Evolutionary conservation across 2,797 vertebrate genomes (phyloP), one percentile per base, ranked within the genome.

Genomic region (Vespertilio murinus): DNA sequence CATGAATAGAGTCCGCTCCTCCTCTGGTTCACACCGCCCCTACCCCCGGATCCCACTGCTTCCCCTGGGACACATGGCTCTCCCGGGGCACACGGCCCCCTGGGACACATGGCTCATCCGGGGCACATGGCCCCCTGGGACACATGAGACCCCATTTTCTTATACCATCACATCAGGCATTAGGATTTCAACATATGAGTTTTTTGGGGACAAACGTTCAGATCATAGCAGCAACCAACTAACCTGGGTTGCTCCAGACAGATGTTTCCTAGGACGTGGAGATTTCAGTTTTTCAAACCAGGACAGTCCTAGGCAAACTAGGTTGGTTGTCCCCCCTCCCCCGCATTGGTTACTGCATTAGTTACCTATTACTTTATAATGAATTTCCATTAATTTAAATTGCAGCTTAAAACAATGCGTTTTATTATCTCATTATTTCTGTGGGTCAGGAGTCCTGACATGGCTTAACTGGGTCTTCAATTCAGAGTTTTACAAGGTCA

Each of bases 221-320:
- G 64, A 70, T 20, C 25, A 33, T 38, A 61, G 18, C 38, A 78
- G 71, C 35, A 95, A 30, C 42, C n/a, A 86, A 18, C 87, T 54
- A 87, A 9, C 42, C n/a, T 69, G 61, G 35, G 13, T 89, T 64
- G 49, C 38, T 80, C 42, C 67, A 83, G 65, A 59, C 70, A 56
- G 47, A 56, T 30, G 8, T 94, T 90, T 89, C 79, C 59, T 81
- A 23, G 25, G 54, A 12, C 40, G 61, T 65, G 82, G 33, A 10
- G 52, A 56, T 94, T 88, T n/a, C 14, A 28, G 38, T 90, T 91
- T 91, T 95, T 83, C 82, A 89, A 70, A 52, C 64, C 64, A 52
- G 42, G 33, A 47, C n/a, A n/a, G 38, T 80, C 8, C 65, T 16
- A 65, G 33, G 65, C 30, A 71, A 90, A 81, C 18, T 67, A 22